phyloP scores from a whole-genome alignment of 2,797 vertebrate genomes.

The Nothura maculosa region DNA sequence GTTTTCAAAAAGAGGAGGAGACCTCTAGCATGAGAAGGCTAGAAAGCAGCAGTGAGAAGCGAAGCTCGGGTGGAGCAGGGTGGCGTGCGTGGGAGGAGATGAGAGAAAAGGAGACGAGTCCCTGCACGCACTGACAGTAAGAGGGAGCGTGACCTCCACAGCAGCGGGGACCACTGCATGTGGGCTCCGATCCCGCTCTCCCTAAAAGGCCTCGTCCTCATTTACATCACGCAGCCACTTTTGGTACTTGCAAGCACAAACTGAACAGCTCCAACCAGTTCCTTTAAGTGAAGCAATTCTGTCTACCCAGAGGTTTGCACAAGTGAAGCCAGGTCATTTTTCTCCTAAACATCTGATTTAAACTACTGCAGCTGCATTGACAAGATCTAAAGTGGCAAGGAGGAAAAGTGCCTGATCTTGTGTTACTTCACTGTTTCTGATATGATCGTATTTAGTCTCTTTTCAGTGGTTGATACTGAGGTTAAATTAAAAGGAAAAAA shows the following conservation, averaged over 20 bases:
- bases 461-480: not conserved
- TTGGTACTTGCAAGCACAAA: not conserved
- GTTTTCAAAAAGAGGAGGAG: not conserved
- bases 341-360: not conserved
- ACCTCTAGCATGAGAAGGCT: not conserved
- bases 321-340: not conserved
- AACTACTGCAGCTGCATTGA: not conserved
- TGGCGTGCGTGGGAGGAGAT: not conserved
- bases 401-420: not conserved
- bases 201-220: not conserved
- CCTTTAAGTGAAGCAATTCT: not conserved
- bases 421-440: not conserved
- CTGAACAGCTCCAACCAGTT: not conserved
- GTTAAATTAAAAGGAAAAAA: not conserved
- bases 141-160: not conserved
- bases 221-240: rapidly evolving
- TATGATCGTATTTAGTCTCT: not conserved
- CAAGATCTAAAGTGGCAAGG: not conserved
- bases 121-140: not conserved
- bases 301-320: not conserved
- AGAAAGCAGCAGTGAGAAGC: not conserved
- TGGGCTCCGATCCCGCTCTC: not conserved
- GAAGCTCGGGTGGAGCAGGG: not conserved
- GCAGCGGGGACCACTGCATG: not conserved
- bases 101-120: not conserved